These are phyloP conservation scores for Bothrops jararaca DNA, from an alignment of 2,113 vertebrate species.

Conservation along the genomic window DNA sequence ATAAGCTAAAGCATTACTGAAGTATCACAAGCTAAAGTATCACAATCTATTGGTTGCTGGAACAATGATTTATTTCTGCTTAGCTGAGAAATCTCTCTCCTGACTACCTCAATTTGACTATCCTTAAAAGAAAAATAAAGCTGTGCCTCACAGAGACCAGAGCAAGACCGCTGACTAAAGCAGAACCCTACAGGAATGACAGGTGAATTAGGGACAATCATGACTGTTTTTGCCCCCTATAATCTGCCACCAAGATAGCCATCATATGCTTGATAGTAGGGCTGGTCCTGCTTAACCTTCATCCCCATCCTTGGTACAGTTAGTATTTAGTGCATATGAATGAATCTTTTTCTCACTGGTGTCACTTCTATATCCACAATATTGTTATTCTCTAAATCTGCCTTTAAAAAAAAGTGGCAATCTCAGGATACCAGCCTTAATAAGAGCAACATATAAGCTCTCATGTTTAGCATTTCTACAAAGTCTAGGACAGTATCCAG, in stretches of 20 bases:
- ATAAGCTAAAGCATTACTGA: neutral
- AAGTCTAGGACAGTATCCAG: neutral
- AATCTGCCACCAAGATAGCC: neutral
- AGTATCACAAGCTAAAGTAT: neutral
- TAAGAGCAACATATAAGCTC: neutral
- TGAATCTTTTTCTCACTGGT: neutral
- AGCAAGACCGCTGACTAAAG: neutral
- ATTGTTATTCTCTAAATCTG: neutral
- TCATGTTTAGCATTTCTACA: neutral
- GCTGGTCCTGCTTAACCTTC: neutral
- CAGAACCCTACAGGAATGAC: neutral
- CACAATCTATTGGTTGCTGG: neutral
- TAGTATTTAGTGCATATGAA: too few species aligned
- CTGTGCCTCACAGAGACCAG: neutral
- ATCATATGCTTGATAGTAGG: neutral
- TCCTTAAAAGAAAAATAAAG: neutral
- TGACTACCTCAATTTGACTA: neutral
- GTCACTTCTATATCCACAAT: neutral
- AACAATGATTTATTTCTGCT: neutral
- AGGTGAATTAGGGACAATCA: neutral
- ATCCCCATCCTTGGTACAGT: neutral
- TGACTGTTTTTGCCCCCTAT: neutral
- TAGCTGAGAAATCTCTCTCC: neutral
- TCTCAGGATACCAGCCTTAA: neutral
- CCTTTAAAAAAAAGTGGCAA: neutral